Evolutionary conservation across 2,113 vertebrate genomes (phyloP), one percentile per base, ranked within the genome.

Genomic region (Chaetorhynchus papuensis): DNA sequence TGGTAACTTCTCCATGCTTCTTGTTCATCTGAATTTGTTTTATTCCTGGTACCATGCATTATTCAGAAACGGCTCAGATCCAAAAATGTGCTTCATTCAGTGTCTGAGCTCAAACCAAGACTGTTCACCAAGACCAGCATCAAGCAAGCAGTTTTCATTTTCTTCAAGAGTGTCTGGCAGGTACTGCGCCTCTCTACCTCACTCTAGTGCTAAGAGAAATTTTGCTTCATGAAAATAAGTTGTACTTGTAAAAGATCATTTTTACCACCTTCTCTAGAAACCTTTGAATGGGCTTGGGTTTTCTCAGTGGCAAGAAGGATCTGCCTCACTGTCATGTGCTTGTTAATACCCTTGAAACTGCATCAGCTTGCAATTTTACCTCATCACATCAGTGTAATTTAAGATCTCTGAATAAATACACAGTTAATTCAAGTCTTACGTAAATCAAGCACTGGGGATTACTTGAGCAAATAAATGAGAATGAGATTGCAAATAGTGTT

Each of bases 371-470:
- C 83, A 90, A 92, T 96, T 94, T 93, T 93, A 89, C 87, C 88
- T 95, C 90, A 84, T 95, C 76, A 84, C 90, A 93, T 89, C 83
- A 71, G 69, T 87, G 88, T 85, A 89, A 93, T 90, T 93, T 90
- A 82, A 93, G 90, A 95, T 92, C 88, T 93, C 88, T 87, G 83
- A 95, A 95, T 96, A 96, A 95, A 96, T 90, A 96, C 88, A 86
- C 83, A 84, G 90, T 96, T 96, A 96, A 97, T 96, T 96, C 94
- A 82, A 89, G 83, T 78, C 86, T 96, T 96, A 95, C 83, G 6
- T 95, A 96, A 96, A 94, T 89, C 90, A 96, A 96, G 93, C 95
- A 82, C 88, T 72, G 61, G 86, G 94, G 92, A 97, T 97, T 96
- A 97, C 93, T 95, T 89, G 45, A 82, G 80, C 96, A 97, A 97